Percentiles rank a stretch among this genome's conserved stretches.
Conservation (phyloP, 2,797 vertebrate species). For the Coccyzus lansbergi region DNA sequence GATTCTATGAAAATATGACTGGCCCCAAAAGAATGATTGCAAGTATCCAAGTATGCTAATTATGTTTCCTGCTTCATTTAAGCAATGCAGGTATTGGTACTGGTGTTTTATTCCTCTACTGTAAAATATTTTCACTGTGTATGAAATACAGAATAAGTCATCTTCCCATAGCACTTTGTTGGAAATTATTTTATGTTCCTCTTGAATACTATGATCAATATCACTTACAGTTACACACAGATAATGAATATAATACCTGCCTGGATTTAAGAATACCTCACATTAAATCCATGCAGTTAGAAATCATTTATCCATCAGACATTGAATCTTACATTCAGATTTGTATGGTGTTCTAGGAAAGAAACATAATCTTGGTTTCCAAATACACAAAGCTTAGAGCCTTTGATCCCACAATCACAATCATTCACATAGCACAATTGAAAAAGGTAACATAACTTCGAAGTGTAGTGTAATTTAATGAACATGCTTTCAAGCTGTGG, state of each 20-base stretch:
- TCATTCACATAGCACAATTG: not conserved
- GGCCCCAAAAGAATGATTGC: not conserved
- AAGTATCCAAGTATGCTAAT: not conserved
- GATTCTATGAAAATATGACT: not conserved
- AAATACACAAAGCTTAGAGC: not conserved
- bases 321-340: not conserved
- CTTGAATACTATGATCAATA: not conserved
- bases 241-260: not conserved
- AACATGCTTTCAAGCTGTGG: not conserved
- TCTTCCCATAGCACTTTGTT: not conserved
- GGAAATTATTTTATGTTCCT: not conserved
- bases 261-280: not conserved
- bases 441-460: not conserved
- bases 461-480: not conserved
- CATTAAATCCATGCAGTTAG: not conserved
- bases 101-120: not conserved
- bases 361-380: constrained; percentile 2
- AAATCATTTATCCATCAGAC: not conserved
- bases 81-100: not conserved
- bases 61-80: not conserved
- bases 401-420: not conserved
- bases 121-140: not conserved
- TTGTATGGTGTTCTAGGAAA: not conserved
- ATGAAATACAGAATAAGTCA: not conserved
- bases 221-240: not conserved